These are phyloP conservation scores for Vanessa tameamea DNA, from an alignment of 1,140 invertebrate species.

Conservation along the genomic window DNA sequence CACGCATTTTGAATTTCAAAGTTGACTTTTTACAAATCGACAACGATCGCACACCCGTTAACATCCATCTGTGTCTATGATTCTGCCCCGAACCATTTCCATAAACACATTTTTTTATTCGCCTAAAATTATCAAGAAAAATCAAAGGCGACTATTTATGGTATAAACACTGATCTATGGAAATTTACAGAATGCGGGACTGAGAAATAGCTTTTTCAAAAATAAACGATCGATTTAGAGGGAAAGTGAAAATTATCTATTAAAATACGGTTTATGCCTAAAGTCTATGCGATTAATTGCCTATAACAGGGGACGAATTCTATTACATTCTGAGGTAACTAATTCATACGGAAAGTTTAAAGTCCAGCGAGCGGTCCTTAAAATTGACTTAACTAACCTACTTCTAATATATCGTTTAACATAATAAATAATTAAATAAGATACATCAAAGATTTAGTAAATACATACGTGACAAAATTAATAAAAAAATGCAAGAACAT, in stretches of 20 bases:
- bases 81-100: not conserved
- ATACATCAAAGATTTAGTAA: not conserved
- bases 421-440: not conserved
- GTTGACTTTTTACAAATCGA: no score
- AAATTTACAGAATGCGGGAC: constrained; percentile 1
- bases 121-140: not conserved
- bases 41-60: not conserved
- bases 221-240: not conserved
- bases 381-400: constrained; percentile 21
- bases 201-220: constrained; percentile 3
- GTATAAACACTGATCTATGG: constrained; percentile 12
- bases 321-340: constrained; percentile 34
- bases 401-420: not conserved
- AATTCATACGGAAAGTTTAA: constrained; percentile 16
- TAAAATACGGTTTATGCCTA: constrained; percentile 1
- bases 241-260: constrained; percentile 7
- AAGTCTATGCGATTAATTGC: constrained; percentile 9
- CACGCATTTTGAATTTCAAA: no score
- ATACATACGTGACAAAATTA: not conserved
- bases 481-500: no score
- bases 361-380: not conserved
- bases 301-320: constrained; percentile 26
- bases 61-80: not conserved
- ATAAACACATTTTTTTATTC: not conserved
- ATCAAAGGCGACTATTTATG: not conserved